phyloP scores from a whole-genome alignment of 2,113 vertebrate species.

The Oplegnathus fasciatus region DNA sequence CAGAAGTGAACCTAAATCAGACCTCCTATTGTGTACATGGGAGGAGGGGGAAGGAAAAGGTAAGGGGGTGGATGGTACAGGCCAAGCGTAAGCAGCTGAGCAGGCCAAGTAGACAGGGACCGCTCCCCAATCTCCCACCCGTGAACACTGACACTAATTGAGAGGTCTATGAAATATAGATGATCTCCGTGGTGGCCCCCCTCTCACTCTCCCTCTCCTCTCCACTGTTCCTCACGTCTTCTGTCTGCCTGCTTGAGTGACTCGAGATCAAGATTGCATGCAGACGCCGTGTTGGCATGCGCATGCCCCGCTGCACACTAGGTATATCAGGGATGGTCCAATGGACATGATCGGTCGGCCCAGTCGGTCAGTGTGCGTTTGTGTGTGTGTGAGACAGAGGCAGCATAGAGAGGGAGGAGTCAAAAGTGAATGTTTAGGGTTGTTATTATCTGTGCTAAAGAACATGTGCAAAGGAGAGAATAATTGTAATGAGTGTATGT shows the following conservation, averaged over 20 bases:
- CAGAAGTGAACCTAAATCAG: conserved; percentile 50
- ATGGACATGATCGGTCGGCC: conserved; percentile 52
- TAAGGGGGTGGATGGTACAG: conserved; percentile 40
- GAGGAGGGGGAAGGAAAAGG: conserved; percentile 6
- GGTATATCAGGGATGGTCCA: conserved; percentile 67
- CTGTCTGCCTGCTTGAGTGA: conserved; percentile 67
- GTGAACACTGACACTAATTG: conserved; percentile 83
- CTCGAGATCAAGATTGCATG: conserved; percentile 71
- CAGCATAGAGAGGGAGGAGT: conserved; percentile 2
- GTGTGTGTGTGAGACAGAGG: conserved; percentile 23
- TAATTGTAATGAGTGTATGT: background rate
- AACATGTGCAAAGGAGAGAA: conserved; percentile 7
- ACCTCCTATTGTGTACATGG: conserved; percentile 47
- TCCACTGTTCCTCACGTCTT: conserved; percentile 51
- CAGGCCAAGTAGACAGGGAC: conserved; percentile 53
- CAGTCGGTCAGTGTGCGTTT: conserved; percentile 33
- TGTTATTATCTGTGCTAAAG: conserved; percentile 6
- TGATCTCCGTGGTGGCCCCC: conserved; percentile 71
- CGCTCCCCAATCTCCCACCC: conserved; percentile 68
- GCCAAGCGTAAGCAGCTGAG: conserved; percentile 42
- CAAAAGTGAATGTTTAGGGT: background rate
- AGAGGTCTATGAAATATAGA: conserved; percentile 84
- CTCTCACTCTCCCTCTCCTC: conserved; percentile 18
- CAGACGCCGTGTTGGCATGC: conserved; percentile 68
- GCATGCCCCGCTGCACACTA: conserved; percentile 67